phyloP scores from a whole-genome alignment of 2,113 vertebrate genomes.

The Pagrus major region DNA sequence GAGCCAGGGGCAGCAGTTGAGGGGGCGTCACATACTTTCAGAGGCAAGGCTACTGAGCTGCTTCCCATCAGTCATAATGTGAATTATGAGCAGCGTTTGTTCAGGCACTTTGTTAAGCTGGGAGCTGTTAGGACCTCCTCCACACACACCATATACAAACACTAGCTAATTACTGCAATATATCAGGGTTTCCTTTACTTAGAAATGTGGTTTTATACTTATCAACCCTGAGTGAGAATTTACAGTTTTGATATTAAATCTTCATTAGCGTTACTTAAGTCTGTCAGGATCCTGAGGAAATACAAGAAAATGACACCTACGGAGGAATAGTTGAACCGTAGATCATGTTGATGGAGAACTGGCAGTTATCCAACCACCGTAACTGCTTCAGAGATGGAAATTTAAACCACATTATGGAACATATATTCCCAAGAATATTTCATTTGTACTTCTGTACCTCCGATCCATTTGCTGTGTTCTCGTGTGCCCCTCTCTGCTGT shows the following conservation, averaged over 20 bases:
- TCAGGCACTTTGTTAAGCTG: slow-evolving; percentile 29
- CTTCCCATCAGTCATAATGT: slow-evolving; percentile 50
- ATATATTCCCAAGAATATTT: background rate
- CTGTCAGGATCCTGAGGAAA: slow-evolving; percentile 1
- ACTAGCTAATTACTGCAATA: slow-evolving; percentile 37
- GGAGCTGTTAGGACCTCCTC: slow-evolving; percentile 5
- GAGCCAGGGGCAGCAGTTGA: slow-evolving; percentile 1
- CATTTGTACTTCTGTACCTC: background rate
- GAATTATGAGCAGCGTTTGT: slow-evolving; percentile 39
- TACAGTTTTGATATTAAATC: slow-evolving; percentile 49
- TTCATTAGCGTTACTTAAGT: slow-evolving; percentile 41
- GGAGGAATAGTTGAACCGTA: slow-evolving; percentile 23
- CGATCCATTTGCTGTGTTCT: background rate
- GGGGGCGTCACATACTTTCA: slow-evolving; percentile 43
- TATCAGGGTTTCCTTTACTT: slow-evolving; percentile 27
- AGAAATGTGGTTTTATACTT: slow-evolving; percentile 4
- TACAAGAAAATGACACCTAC: slow-evolving; percentile 34
- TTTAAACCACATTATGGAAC: slow-evolving; percentile 23
- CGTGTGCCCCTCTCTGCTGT: background rate
- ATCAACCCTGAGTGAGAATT: background rate
- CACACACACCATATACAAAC: slow-evolving; percentile 42
- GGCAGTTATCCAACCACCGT: slow-evolving; percentile 39
- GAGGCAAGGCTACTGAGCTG: slow-evolving; percentile 19
- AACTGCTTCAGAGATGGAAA: slow-evolving; percentile 33
- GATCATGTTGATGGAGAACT: slow-evolving; percentile 26